Evolutionary conservation across 2,113 vertebrate genomes (phyloP).

Genomic region (Conger conger): DNA sequence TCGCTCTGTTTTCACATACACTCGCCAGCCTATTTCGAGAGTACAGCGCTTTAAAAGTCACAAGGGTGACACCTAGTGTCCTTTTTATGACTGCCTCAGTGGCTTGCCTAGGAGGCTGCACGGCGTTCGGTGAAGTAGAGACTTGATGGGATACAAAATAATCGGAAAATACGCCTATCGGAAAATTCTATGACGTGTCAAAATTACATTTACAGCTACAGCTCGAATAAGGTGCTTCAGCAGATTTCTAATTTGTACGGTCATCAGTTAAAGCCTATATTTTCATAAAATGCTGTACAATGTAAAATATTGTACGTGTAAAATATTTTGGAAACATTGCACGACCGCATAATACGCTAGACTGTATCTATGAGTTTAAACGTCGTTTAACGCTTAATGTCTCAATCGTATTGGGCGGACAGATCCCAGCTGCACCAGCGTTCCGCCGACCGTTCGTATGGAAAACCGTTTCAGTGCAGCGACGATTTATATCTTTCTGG

Average conservation of each 20-base stretch:
- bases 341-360: not conserved
- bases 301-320: not conserved
- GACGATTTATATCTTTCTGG: not conserved
- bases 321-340: conserved; percentile 36
- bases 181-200: not conserved
- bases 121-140: not conserved
- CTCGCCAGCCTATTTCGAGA: conserved; percentile 42
- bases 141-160: not conserved
- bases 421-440: not conserved
- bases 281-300: not conserved
- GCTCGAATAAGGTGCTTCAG: not conserved
- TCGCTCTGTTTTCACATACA: conserved; percentile 10
- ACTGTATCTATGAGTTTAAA: not conserved
- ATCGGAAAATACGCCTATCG: not conserved
- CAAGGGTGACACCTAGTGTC: conserved; percentile 80
- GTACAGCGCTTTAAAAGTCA: conserved; percentile 64
- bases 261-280: not conserved
- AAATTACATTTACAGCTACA: not conserved
- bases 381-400: not conserved
- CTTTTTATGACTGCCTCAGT: conserved; percentile 32
- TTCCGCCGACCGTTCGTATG: not conserved
- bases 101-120: not conserved
- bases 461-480: not conserved
- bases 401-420: not conserved
- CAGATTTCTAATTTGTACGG: not conserved